Evolutionary conservation across 2,113 vertebrate species (phyloP), one percentile per base, ranked within the genome.

Genomic region (Hucho hucho): DNA sequence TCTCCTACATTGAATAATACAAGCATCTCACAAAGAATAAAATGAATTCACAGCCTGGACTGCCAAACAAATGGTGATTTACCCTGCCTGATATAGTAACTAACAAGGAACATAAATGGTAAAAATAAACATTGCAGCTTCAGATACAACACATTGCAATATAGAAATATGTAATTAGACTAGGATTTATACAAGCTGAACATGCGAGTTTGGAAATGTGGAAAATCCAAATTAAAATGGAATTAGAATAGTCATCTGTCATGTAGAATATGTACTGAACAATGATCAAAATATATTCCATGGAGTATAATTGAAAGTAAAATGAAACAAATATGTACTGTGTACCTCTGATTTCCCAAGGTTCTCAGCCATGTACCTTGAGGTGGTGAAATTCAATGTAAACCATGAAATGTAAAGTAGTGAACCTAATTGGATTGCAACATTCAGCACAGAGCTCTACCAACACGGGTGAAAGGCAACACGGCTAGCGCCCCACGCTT

Each of bases 401-500:
- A 86, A 74, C 75, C 87, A 86, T 87, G 82, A 87, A 81, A 88
- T 82, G 83, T 84, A 80, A 83, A 84, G 81, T 74, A 72, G 83
- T 89, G 81, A 74, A 77, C 68, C 74, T 86, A 87, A 89, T 86
- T 87, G 81, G 84, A 87, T 79, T 87, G 82, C 83, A 79, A 82
- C 32, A 69, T 75, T 78, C 73, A 65, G 73, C 76, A 67, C 58
- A 77, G 49, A 63, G 79, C 71, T 88, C 79, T 73, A 77, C 74
- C 69, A 81, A 64, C 53, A 83, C 26, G 70, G 70, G 70, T 70
- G 73, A 22, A 86, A 73, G 79, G 64, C 76, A 26, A 43, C 59
- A 37, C 58, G 73, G 16, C 53, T 37, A 69, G 69, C 24, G 65
- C 66, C 64, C 73, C 37, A 56, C 65, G 53, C 63, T 69, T 49